Conservation (phyloP, 2,888 invertebrate species). For the Hirtodrosophila duncani region DNA sequence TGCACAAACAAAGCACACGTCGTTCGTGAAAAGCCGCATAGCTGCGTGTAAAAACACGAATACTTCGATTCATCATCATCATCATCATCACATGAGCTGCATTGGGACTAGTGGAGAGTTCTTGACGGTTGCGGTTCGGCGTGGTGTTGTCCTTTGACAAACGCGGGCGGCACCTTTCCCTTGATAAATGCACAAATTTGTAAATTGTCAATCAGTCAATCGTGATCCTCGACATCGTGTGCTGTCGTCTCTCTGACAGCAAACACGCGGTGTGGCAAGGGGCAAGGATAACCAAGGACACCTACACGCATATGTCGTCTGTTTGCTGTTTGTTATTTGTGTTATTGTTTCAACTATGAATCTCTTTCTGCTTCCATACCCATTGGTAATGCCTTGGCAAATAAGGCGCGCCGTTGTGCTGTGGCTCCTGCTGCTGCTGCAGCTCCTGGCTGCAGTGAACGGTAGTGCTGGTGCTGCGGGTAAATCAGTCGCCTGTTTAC, state of each 20-base stretch:
- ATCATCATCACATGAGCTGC: too few species aligned
- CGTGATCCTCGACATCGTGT: constrained; percentile 29
- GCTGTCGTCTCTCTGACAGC: constrained; percentile 40
- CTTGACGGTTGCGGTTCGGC: constrained; percentile 14
- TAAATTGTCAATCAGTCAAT: constrained; percentile 60
- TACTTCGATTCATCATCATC: constrained; percentile 53
- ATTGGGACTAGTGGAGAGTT: too few species aligned
- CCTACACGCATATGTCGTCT: constrained; percentile 10
- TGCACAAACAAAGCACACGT: constrained; percentile 22
- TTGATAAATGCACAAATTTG: constrained; percentile 70
- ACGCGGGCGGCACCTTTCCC: constrained; percentile 39
- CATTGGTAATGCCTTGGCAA: constrained; percentile 54
- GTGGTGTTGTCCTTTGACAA: constrained; percentile 23
- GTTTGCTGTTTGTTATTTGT: constrained; percentile 14
- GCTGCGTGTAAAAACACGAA: constrained; percentile 63
- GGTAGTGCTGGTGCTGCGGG: constrained; percentile 21
- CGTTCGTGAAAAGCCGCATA: constrained; percentile 30
- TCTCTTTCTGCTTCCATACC: background rate
- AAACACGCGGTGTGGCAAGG: constrained; percentile 56
- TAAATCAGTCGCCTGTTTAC: constrained; percentile 66
- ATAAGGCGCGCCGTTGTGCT: constrained; percentile 54
- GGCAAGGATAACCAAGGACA: too few species aligned
- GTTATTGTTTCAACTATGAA: constrained; percentile 22
- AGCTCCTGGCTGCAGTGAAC: constrained; percentile 17
- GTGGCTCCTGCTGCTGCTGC: constrained; percentile 54